Percentiles rank a stretch among this genome's conserved stretches.
Evolutionary conservation across 2,113 vertebrate genomes (phyloP).

Genomic region (Ceuthmochares aereus): DNA sequence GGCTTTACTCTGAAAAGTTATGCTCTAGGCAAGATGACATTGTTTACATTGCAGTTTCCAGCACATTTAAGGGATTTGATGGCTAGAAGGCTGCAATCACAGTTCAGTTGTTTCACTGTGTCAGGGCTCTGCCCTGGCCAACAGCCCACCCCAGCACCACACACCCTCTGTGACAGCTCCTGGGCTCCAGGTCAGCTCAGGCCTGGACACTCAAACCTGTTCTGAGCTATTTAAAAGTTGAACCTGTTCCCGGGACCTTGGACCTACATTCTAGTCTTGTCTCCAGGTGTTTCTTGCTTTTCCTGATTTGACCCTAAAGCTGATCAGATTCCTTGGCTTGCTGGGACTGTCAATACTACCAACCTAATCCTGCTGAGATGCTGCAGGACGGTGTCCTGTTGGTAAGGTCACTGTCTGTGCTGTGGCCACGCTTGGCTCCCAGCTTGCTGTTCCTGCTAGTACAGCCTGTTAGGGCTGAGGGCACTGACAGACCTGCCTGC

Average conservation of each 20-base stretch:
- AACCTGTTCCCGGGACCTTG: background rate
- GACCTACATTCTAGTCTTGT: background rate
- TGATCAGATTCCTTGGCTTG: background rate
- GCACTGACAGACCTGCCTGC: background rate
- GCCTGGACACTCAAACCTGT: background rate
- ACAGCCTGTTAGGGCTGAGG: background rate
- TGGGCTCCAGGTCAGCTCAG: background rate
- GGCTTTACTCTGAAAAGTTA: rapidly evolving
- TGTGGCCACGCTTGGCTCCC: background rate
- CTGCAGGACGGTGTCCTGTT: background rate
- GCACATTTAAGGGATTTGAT: background rate
- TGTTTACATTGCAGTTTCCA: background rate
- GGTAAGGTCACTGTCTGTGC: background rate
- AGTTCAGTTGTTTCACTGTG: background rate
- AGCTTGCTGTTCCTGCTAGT: background rate
- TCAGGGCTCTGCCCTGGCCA: background rate
- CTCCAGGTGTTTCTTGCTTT: background rate
- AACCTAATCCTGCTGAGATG: background rate
- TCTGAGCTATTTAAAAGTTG: background rate
- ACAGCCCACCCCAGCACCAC: background rate
- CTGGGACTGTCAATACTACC: background rate
- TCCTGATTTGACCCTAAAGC: background rate
- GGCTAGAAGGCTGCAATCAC: background rate
- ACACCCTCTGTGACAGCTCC: background rate
- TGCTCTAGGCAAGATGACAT: rapidly evolving